Evolutionary conservation across 2,888 invertebrate genomes (phyloP), one percentile per base, ranked within the genome.

Genomic region (Drosophila melanosoma): DNA sequence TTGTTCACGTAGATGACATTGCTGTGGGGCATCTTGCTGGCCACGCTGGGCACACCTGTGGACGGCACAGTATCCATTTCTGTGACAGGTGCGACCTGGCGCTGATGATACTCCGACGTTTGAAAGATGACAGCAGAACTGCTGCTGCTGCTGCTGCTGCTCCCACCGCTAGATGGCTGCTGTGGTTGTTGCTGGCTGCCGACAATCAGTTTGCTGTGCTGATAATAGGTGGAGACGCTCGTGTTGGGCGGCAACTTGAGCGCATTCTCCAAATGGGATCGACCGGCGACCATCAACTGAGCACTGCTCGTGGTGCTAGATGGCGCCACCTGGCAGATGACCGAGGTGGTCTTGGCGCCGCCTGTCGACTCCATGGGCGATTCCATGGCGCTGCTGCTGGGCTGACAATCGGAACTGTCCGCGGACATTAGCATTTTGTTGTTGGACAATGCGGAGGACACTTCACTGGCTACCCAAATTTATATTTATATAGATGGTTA

Each of bases 371-470:
- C 76, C 48, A 56, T 68, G 45, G 60, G 15, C 8, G 56, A 38
- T 26, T 79, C 79, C 81, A 75, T 77, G 69, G 85, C 74, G 87
- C 89, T 89, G 76, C 91, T 91, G 69, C 89, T 90, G 69, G 91
- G 83, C 82, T 88, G 91, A 87, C 92, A 92, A 86, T 92, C 92
- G 56, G 93, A 93, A 83, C 93, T 93, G 90, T 93, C 93, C 66
- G 93, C 93, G 76, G 93, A 93, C 93, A 93, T 93, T 60, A 93
- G 89, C 93, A 93, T 93, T 91, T 92, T 93, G 85, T 57, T 42
- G 29, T 49, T 45, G 8, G 23, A 35, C 62, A 48, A 53, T 48
- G 67, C 42, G n/a, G 5, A 12, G 32, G 67, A 60, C 76, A 73
- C 69, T 58, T 49, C 67, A 79, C 72, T 78, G 66, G 61, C 61